These are phyloP conservation scores for Geopemphigus sp. DNA, from an alignment of 1,140 invertebrate species.

Conservation along the genomic window DNA sequence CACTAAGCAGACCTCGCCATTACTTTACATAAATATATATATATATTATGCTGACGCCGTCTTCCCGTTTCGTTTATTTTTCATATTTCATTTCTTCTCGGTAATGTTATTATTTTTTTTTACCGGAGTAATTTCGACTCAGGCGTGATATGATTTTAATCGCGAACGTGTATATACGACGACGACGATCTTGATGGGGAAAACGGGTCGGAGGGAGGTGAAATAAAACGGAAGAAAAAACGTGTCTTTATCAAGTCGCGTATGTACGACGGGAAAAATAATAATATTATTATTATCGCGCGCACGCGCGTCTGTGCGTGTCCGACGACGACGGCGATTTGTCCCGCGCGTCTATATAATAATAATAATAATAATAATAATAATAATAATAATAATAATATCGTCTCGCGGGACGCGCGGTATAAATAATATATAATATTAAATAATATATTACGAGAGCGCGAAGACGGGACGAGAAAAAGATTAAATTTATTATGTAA, in stretches of 20 bases:
- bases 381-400: too few species aligned
- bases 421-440: too few species aligned
- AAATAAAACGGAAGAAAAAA: neutral
- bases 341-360: neutral
- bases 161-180: neutral
- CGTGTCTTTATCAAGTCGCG: slow-evolving; percentile 37
- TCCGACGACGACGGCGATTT: too few species aligned
- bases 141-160: slow-evolving; percentile 37
- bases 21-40: neutral
- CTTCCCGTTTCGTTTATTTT: neutral
- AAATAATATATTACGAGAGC: too few species aligned
- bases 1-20: neutral
- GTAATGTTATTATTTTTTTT: neutral
- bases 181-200: neutral
- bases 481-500: slow-evolving; percentile 27
- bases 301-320: neutral
- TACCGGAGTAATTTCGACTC: neutral
- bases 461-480: neutral
- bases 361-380: neutral
- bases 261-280: neutral
- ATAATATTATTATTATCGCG: slow-evolving; percentile 27
- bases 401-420: too few species aligned
- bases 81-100: neutral
- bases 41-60: slow-evolving; percentile 5
- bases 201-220: neutral